Evolutionary conservation across 2,797 vertebrate species (phyloP).

Genomic region (Helicolenus hilgendorfi): DNA sequence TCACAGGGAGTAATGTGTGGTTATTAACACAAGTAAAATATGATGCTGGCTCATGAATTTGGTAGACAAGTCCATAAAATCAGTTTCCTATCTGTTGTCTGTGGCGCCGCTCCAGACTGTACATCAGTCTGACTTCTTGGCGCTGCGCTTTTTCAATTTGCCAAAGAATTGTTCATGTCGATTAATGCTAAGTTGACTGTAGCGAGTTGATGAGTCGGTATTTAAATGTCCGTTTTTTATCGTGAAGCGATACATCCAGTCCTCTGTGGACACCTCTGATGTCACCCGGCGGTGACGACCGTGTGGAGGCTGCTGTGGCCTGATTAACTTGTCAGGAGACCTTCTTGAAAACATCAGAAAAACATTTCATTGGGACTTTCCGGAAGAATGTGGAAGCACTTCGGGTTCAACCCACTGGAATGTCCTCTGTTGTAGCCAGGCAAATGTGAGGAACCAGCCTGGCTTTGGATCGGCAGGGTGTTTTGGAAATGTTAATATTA

Average conservation of each 20-base stretch:
- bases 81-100: background rate
- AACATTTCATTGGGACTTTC: slow-evolving; percentile 62
- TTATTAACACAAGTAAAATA: slow-evolving; percentile 6
- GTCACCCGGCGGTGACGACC: background rate
- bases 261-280: background rate
- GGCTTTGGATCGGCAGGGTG: background rate
- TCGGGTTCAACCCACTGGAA: slow-evolving; percentile 56
- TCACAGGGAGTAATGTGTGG: background rate
- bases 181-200: slow-evolving; percentile 4
- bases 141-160: slow-evolving; percentile 2
- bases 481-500: background rate
- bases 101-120: slow-evolving; percentile 9
- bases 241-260: background rate
- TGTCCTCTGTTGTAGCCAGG: slow-evolving; percentile 41
- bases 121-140: slow-evolving; percentile 27
- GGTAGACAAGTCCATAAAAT: background rate
- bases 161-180: background rate
- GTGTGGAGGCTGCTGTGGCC: background rate
- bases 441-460: slow-evolving; percentile 2
- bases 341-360: slow-evolving; percentile 15
- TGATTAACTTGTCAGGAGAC: slow-evolving; percentile 19
- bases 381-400: slow-evolving; percentile 47
- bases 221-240: background rate
- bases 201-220: slow-evolving; percentile 4
- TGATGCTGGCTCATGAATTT: background rate